These are phyloP conservation scores for Monochamus alternatus DNA, from an alignment of 2,888 invertebrate genomes.

Conservation along the genomic window DNA sequence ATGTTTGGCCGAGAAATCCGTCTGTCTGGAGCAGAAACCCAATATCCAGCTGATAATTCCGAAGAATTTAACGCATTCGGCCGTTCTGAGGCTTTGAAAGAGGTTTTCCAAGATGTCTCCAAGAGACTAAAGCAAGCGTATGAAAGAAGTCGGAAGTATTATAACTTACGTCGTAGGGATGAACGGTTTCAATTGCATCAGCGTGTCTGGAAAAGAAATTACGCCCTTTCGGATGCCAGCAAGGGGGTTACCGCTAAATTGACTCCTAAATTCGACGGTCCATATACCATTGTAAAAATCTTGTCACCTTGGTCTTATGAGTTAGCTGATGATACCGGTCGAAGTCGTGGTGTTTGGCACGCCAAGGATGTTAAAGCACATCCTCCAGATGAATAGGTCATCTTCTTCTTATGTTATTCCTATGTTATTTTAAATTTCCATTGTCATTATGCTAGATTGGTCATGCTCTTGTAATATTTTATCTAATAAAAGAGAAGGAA, in stretches of 20 bases:
- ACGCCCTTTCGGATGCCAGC: conserved; percentile 22
- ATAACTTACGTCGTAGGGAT: conserved; percentile 11
- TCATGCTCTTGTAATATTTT: no score
- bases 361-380: conserved; percentile 41
- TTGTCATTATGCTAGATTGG: no score
- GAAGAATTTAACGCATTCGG: not conserved
- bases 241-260: conserved; percentile 21
- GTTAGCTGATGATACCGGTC: conserved; percentile 20
- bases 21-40: not conserved
- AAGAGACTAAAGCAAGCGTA: conserved; percentile 9
- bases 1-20: not conserved
- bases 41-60: not conserved
- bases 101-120: conserved; percentile 15
- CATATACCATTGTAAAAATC: conserved; percentile 16
- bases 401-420: no score
- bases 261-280: conserved; percentile 28
- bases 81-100: conserved; percentile 2
- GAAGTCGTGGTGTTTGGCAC: conserved; percentile 34
- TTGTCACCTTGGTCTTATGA: conserved; percentile 39
- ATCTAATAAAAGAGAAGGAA: no score
- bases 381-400: conserved; percentile 19
- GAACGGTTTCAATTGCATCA: conserved; percentile 23
- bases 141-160: conserved; percentile 14
- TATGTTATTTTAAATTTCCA: no score
- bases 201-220: conserved; percentile 18